Evolutionary conservation across 2,888 invertebrate species (phyloP).

Genomic region (Zygaena filipendulae): DNA sequence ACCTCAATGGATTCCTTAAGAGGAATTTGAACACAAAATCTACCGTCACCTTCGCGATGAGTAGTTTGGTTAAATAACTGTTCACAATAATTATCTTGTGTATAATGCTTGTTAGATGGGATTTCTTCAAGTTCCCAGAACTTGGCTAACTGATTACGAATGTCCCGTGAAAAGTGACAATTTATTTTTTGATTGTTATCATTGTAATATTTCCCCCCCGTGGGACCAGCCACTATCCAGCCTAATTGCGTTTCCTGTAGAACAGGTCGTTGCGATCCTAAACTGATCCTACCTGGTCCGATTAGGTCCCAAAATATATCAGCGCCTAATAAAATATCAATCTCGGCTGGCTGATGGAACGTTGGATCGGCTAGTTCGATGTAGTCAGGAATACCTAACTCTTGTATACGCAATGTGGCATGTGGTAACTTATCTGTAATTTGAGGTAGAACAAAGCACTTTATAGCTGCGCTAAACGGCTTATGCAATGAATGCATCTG

Average conservation of each 20-base stretch:
- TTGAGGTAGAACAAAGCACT: constrained; percentile 10
- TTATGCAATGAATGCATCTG: constrained; percentile 5
- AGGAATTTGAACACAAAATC: constrained; percentile 4
- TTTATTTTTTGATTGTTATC: constrained; percentile 1
- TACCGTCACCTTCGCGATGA: constrained; percentile 1
- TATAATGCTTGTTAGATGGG: too few relatives aligned
- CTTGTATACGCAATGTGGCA: constrained; percentile 1
- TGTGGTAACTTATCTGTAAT: constrained; percentile 13
- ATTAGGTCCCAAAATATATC: constrained; percentile 16
- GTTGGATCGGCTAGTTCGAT: constrained; percentile 12
- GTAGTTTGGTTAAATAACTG: constrained; percentile 2
- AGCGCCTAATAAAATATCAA: constrained; percentile 12
- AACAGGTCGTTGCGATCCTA: constrained; percentile 9
- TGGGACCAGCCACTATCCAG: constrained; percentile 14
- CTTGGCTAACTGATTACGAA: constrained; percentile 3
- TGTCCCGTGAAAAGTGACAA: constrained; percentile 5
- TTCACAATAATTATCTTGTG: constrained; percentile 2
- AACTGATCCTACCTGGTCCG: constrained; percentile 3
- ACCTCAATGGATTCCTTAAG: neutral
- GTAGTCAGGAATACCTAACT: constrained; percentile 8
- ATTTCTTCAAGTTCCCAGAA: constrained; percentile 14
- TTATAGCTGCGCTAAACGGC: constrained; percentile 1
- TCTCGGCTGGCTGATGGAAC: constrained; percentile 7
- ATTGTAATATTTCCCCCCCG: constrained; percentile 1
- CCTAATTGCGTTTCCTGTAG: constrained; percentile 11